Base-by-base conservation (phyloP, 1,140 invertebrate genomes). In the Hyposmocoma kahamanoa region DNA sequence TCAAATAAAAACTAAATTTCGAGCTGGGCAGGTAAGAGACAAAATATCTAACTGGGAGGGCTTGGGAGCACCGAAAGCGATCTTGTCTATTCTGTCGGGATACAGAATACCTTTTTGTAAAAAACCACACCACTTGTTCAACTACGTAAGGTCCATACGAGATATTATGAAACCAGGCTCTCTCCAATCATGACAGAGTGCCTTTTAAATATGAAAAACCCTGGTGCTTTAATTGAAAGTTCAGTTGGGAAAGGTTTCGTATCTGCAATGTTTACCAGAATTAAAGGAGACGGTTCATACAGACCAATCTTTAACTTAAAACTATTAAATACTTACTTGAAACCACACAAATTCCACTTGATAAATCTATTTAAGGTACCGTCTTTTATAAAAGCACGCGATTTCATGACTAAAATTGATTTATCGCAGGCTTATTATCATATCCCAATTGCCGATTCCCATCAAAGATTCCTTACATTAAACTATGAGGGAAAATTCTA, bases 271-370 rank as follows among this genome's bases (percentile, higher is more conserved):
- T 67, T 63, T 42, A 38, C 63, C 1, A 44, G 59, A 13, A 52
- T 49, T 42, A 66, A 63, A 34, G 13, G 50, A 18, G 47, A 63
- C 42, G 60, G 53, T 9, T 21, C 22, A 6, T 45, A 36, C 18
- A 44, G 62, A 13, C 59, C 47, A 19, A 53, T 66, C n/a, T 55
- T 63, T 50, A 60, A 62, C 42, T 46, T 66, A 43, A 56, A 50
- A 41, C 34, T 21, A 6, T 45, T 66, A 22, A 66, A 66, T 32
- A n/a, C 50, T 17, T 66, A 47, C 28, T 17, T 63, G 13, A 15
- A 36, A 0, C 38, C 53, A n/a, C 39, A 42, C 26, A 49, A 58
- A 19, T 64, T 67, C 43, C 48, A 48, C 8, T 32, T 62, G 6
- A 9, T 53, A 47, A 61, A 57, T 34, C 55, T 58, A 9, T 22